Percentiles rank a stretch among this genome's conserved stretches.
Evolutionary conservation across 2,888 invertebrate species (phyloP).

Genomic region (Eueremaeus valkanovi): DNA sequence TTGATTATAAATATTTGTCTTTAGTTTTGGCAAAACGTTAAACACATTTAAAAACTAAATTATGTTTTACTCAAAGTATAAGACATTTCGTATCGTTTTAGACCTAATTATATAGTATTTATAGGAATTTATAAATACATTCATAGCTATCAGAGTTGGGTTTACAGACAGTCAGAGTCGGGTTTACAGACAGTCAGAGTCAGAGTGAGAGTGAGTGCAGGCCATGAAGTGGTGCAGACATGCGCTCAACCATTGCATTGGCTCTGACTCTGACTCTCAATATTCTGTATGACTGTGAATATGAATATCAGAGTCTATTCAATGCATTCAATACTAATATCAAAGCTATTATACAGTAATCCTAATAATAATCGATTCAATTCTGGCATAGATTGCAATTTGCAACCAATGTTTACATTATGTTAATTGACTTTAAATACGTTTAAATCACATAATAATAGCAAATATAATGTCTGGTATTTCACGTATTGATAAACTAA

Average conservation of each 20-base stretch:
- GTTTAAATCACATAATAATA: too few species aligned
- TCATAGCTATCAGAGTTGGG: not conserved
- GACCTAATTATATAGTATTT: constrained; percentile 13
- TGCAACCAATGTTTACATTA: not conserved
- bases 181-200: too few species aligned
- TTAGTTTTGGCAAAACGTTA: not conserved
- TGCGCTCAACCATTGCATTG: not conserved
- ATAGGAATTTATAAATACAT: constrained; percentile 13
- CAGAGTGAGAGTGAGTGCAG: not conserved
- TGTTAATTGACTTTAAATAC: too few species aligned
- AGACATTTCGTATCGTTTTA: not conserved
- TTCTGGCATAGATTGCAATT: not conserved
- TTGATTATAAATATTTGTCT: not conserved
- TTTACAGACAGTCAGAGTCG: too few species aligned
- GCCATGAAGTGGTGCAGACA: not conserved
- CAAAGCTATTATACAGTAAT: too few species aligned
- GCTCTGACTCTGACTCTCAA: too few species aligned
- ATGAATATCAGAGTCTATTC: too few species aligned
- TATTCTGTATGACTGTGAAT: too few species aligned
- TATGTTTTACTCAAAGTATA: not conserved
- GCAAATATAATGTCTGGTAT: not conserved
- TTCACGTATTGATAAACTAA: constrained; percentile 36
- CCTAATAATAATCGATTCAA: constrained; percentile 19
- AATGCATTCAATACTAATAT: too few species aligned
- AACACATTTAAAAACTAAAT: not conserved